These are phyloP conservation scores for Eumeta japonica DNA, from an alignment of 1,140 invertebrate genomes.

Conservation along the genomic window DNA sequence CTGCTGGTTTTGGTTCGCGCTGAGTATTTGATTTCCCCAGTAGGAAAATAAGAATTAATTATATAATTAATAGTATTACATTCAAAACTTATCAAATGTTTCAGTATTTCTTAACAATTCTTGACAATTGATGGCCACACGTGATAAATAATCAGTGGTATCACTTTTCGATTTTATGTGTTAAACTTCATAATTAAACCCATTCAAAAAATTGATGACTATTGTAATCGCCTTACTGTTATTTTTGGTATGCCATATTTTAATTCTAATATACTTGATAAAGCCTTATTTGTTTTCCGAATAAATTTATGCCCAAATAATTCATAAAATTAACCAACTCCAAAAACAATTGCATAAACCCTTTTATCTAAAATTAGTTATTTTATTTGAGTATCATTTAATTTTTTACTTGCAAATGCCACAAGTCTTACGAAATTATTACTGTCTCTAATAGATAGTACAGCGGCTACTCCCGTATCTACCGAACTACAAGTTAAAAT, in stretches of 20 bases:
- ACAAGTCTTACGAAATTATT: constrained; percentile 25
- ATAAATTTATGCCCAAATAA: constrained; percentile 8
- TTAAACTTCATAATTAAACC: constrained; percentile 16
- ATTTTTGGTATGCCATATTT: constrained; percentile 18
- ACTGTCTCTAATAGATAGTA: constrained; percentile 20
- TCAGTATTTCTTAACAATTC: constrained; percentile 1
- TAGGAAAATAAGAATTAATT: constrained; percentile 11
- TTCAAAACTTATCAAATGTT: constrained; percentile 4
- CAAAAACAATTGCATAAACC: constrained; percentile 16
- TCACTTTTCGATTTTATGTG: constrained; percentile 14
- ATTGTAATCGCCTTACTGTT: constrained; percentile 16
- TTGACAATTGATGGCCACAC: constrained; percentile 1
- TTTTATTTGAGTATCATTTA: constrained; percentile 8
- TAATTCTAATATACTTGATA: constrained; percentile 16
- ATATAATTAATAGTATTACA: constrained; percentile 10
- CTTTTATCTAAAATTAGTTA: constrained; percentile 13
- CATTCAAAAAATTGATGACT: constrained; percentile 18
- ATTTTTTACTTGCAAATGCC: constrained; percentile 21
- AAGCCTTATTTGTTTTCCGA: constrained; percentile 18
- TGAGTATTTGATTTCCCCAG: no score
- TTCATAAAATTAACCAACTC: constrained; percentile 17
- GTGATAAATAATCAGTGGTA: constrained; percentile 13
- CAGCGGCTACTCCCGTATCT: constrained; percentile 30
- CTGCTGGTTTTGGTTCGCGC: no score
- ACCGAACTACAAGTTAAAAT: constrained; percentile 28